phyloP scores from a whole-genome alignment of 2,888 invertebrate genomes.

The Ectobius pallidus region DNA sequence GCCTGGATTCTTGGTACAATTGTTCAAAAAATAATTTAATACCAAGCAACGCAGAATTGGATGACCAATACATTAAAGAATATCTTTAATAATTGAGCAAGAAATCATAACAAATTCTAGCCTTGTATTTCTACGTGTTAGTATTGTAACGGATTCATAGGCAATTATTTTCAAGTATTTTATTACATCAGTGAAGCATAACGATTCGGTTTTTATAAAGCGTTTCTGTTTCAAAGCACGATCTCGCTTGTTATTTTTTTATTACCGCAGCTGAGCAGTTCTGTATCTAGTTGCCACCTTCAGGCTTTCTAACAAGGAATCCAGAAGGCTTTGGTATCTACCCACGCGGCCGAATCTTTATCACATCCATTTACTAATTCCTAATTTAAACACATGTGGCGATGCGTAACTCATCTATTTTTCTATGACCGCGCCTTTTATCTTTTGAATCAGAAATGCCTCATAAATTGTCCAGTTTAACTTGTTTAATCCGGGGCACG shows the following conservation, averaged over 20 bases:
- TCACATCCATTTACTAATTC: neutral
- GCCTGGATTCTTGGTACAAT: no score
- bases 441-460: neutral
- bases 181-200: neutral
- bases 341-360: neutral
- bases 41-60: no score
- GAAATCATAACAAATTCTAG: no score
- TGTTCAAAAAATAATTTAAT: no score
- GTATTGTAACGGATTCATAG: no score
- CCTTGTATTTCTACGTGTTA: no score
- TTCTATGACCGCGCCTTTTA: neutral
- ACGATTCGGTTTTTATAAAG: neutral
- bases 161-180: no score
- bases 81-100: no score
- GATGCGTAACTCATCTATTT: neutral
- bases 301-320: neutral
- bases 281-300: neutral
- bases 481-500: neutral
- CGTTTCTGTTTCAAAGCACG: neutral
- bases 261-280: neutral
- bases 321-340: neutral
- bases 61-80: no score
- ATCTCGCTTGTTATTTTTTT: neutral
- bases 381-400: constrained; percentile 4
- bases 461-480: constrained; percentile 2